These are phyloP conservation scores for Catharus minimus DNA, from an alignment of 2,113 vertebrate species.

Conservation along the genomic window DNA sequence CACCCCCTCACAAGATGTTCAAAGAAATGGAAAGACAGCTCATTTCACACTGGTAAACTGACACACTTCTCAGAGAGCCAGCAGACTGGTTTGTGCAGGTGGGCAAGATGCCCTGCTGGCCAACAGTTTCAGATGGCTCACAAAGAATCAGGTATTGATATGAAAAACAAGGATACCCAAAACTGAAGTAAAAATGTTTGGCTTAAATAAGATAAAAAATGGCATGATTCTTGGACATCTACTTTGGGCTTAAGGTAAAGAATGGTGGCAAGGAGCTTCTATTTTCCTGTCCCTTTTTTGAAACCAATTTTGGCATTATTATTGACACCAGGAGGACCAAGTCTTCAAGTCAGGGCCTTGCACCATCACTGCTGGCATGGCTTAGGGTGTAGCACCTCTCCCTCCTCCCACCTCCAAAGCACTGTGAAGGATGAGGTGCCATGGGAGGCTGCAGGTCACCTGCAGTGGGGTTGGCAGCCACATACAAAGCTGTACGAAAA, in stretches of 20 bases:
- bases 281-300: background rate
- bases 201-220: background rate
- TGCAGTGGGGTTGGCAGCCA: background rate
- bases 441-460: background rate
- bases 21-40: slow-evolving; percentile 66
- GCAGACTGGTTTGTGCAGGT: slow-evolving; percentile 21
- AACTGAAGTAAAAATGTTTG: background rate
- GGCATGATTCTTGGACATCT: background rate
- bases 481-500: background rate
- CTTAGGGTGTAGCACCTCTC: background rate
- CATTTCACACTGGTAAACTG: slow-evolving; percentile 45
- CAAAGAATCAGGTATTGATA: background rate
- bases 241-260: background rate
- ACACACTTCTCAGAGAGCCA: slow-evolving; percentile 24
- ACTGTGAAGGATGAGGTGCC: fast-evolving
- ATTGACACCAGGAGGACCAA: background rate
- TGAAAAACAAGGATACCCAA: background rate
- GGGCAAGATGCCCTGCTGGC: slow-evolving; percentile 4
- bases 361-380: background rate
- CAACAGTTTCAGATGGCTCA: background rate
- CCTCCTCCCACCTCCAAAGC: fast-evolving
- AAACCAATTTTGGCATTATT: background rate
- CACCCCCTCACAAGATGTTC: slow-evolving; percentile 64
- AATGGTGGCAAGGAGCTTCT: background rate
- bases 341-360: background rate